Evolutionary conservation across 1,140 invertebrate species (phyloP).

Genomic region (Pararge aegeria): DNA sequence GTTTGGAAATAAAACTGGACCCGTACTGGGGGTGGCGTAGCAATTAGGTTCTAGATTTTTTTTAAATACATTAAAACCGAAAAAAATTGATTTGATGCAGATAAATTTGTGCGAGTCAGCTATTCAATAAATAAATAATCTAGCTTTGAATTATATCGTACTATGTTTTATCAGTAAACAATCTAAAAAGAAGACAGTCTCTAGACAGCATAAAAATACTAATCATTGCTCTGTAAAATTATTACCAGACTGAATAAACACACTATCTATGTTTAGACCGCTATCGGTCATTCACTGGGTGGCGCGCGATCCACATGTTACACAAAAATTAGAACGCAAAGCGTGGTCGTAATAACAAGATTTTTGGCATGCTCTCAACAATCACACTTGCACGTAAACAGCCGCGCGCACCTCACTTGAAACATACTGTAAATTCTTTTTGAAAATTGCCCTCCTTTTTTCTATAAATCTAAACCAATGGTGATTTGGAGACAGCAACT

Average conservation of each 20-base stretch:
- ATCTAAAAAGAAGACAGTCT: too few relatives aligned
- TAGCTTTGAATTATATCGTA: too few relatives aligned
- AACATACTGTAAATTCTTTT: not conserved
- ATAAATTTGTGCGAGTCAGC: too few relatives aligned
- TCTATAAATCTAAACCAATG: too few relatives aligned
- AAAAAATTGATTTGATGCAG: too few relatives aligned
- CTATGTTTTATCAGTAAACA: too few relatives aligned
- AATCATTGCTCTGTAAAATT: constrained; percentile 2
- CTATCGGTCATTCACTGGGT: constrained; percentile 59
- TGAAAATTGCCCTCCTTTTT: not conserved
- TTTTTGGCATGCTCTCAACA: constrained; percentile 48
- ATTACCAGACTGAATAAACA: constrained; percentile 6
- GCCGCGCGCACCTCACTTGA: not conserved
- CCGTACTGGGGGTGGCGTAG: too few relatives aligned
- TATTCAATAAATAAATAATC: too few relatives aligned
- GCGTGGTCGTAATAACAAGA: constrained; percentile 37
- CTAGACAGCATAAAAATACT: not conserved
- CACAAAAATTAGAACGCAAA: constrained; percentile 27
- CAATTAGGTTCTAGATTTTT: too few relatives aligned
- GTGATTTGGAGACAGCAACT: too few relatives aligned
- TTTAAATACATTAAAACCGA: too few relatives aligned
- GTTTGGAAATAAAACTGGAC: too few relatives aligned
- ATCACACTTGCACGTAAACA: constrained; percentile 8
- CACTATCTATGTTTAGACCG: constrained; percentile 27
- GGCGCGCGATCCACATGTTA: constrained; percentile 24